These are phyloP conservation scores for Micronisus gabar DNA, from an alignment of 2,113 vertebrate species.

Conservation along the genomic window DNA sequence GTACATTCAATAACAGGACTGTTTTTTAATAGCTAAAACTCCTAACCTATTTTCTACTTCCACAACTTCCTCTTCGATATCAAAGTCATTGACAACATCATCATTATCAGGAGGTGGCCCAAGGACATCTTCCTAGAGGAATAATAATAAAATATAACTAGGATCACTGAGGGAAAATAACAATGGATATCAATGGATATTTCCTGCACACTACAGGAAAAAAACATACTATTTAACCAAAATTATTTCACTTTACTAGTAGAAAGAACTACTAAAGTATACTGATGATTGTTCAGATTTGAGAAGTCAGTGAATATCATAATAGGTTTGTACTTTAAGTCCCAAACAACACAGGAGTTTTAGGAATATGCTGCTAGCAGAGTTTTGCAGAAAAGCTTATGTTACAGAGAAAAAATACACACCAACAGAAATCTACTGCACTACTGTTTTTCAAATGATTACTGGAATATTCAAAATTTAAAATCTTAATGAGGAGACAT, in stretches of 20 bases:
- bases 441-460: not conserved
- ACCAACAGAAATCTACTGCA: not conserved
- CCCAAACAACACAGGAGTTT: not conserved
- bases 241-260: not conserved
- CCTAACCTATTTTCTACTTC: conserved; percentile 95
- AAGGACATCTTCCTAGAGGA: conserved; percentile 91
- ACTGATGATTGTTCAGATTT: not conserved
- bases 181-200: not conserved
- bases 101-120: conserved; percentile 98
- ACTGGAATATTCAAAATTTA: not conserved
- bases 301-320: not conserved
- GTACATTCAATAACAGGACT: not conserved
- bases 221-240: not conserved
- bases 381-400: not conserved
- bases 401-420: not conserved
- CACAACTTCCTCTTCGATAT: conserved; percentile 99
- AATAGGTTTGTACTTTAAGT: not conserved
- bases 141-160: not conserved
- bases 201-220: not conserved
- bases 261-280: not conserved
- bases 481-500: not conserved
- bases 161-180: not conserved
- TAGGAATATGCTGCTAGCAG: not conserved
- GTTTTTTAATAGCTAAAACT: not conserved
- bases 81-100: conserved; percentile 97